Base-by-base conservation (phyloP, 2,888 invertebrate species). In the Tetragonisca angustula region DNA sequence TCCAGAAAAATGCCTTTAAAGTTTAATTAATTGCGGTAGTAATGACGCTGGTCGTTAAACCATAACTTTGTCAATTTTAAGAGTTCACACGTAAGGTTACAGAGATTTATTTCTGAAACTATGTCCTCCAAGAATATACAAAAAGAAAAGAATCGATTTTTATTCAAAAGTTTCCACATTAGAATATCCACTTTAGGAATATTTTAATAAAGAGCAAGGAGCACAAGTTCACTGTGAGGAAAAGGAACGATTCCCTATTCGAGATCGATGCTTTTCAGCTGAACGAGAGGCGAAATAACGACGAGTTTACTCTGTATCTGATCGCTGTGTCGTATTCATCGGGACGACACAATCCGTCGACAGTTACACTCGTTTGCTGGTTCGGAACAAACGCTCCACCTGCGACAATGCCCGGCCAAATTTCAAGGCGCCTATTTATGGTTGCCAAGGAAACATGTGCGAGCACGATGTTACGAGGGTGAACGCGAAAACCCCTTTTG, bases 361-460 rank as follows among this genome's bases (percentile, higher is more conserved):
- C n/a, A 15, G 27, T 61, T 24, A 6, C 24, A 4, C 24, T 9
- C 27, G 19, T 21, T 36, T 56, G 13, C 56, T 15, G 75, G 62
- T 27, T 43, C 52, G 13, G n/a, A 80, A 76, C 72, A 62, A 72
- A 73, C 73, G 64, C 61, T 54, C 72, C 83, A 84, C 84, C 84
- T 84, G 85, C 79, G 69, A 68, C 59, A 72, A 70, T 24, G 67
- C 64, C 68, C 69, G 65, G 74, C 81, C 73, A 78, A 85, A 79
- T 73, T 81, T 87, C 78, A 64, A 80, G 83, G 77, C 50, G 76
- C 77, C 87, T 86, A 86, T 86, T 89, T 89, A 88, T 83, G 81
- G 88, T 91, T 90, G 87, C 89, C 86, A 77, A 75, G 88, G 87
- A 79, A 83, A 89, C 86, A 86, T 79, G 79, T 76, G 79, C 82